Base-by-base conservation (phyloP, 2,797 vertebrate species). In the Sebastes kiyomatsui region DNA sequence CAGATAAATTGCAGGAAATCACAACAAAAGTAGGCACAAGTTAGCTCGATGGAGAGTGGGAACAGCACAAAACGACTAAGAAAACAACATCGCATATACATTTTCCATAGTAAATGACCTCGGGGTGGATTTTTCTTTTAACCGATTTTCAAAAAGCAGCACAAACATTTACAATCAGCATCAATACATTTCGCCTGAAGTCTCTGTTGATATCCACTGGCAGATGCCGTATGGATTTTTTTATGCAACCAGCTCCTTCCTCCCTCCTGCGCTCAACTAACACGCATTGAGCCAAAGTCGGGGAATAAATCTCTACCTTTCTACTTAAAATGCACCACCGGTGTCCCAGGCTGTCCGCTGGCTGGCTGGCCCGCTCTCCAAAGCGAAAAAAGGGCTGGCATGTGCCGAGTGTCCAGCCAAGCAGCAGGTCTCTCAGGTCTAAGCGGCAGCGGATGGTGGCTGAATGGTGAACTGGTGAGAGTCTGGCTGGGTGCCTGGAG, bases 371-470 rank as follows among this genome's bases (percentile, higher is more conserved):
- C 70, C 27, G 77, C 83, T 86, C 81, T 85, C 80, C 74, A 12
- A 12, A 86, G 82, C n/a, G 10, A 69, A 52, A 67, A 75, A 60
- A 69, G 35, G 30, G 69, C 72, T 75, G 87, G 67, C 82, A 81
- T 75, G 81, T 62, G 81, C 20, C 9, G 72, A 62, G 60, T 22
- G 80, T 81, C 84, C 85, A 70, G 90, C 89, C 89, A 84, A 74
- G 88, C 78, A 72, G 73, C 88, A 66, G n/a, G 67, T 30, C 83
- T 86, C 90, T 87, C 85, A 42, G 83, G 83, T 87, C 84, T 91
- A 92, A 94, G 92, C 81, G 88, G 85, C 82, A 90, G 79, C 86
- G 79, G 88, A 90, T 93, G 92, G 91, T 62, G 82, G 80, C 91
- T 92, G 92, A 92, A 93, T 92, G 84, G 84, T 59, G 82, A 85